Percentiles rank a stretch among this genome's conserved stretches.
Evolutionary conservation across 2,797 vertebrate genomes (phyloP).

Genomic region (Coregonus ussuriensis): DNA sequence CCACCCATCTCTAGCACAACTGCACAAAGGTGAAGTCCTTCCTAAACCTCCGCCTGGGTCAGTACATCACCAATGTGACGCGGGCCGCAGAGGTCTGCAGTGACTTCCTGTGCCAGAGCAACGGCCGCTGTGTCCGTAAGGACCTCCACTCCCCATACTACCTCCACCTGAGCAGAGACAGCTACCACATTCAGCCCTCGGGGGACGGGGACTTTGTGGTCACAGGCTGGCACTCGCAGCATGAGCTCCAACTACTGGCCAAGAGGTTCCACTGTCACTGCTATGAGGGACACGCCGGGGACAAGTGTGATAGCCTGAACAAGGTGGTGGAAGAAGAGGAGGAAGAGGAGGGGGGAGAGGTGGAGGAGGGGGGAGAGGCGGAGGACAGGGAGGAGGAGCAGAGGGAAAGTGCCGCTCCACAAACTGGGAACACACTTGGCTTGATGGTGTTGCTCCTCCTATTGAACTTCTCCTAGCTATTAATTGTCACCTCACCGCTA

Average conservation of each 20-base stretch:
- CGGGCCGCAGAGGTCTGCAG: slow-evolving; percentile 76
- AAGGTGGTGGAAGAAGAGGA: slow-evolving; percentile 43
- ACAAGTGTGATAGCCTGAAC: slow-evolving; percentile 71
- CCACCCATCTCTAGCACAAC: slow-evolving; percentile 74
- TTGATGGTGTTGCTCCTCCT: slow-evolving; percentile 52
- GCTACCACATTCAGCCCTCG: slow-evolving; percentile 64
- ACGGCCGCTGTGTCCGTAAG: slow-evolving; percentile 69
- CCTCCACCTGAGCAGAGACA: slow-evolving; percentile 75
- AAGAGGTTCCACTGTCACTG: slow-evolving; percentile 80
- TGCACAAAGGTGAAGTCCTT: slow-evolving; percentile 76
- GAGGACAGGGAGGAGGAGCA: background rate
- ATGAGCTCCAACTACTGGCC: slow-evolving; percentile 63
- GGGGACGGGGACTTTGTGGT: slow-evolving; percentile 67
- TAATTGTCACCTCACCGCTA: background rate
- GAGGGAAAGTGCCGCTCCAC: slow-evolving; percentile 15
- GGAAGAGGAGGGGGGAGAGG: background rate
- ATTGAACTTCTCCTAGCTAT: slow-evolving; percentile 38
- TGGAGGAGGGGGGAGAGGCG: background rate
- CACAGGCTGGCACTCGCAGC: slow-evolving; percentile 64
- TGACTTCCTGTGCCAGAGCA: slow-evolving; percentile 74
- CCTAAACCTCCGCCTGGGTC: slow-evolving; percentile 69
- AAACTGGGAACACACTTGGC: slow-evolving; percentile 17
- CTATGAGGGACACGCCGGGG: slow-evolving; percentile 76
- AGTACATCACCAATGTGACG: slow-evolving; percentile 79
- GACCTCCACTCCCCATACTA: slow-evolving; percentile 67